A percentile compares a stretch with the other conserved stretches of the same genome.
These are phyloP conservation scores for Galerucella pusilla DNA, from an alignment of 2,888 invertebrate genomes.

Conservation along the genomic window DNA sequence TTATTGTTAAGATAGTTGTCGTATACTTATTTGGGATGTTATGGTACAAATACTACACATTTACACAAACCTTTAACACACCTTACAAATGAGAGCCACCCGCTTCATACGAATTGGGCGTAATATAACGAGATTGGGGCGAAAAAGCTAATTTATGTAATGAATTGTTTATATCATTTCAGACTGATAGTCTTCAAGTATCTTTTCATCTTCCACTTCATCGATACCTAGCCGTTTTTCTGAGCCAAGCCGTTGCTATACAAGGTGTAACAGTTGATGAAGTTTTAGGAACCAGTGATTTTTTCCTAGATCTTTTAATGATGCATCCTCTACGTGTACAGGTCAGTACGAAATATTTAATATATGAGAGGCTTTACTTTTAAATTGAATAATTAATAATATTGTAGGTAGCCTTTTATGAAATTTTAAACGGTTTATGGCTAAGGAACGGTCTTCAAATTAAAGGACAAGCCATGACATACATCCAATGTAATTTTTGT, in stretches of 20 bases:
- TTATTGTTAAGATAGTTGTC: too few relatives aligned
- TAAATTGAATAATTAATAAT: background rate
- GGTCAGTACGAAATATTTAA: slow-evolving; percentile 51
- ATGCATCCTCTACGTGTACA: slow-evolving; percentile 93
- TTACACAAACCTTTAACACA: too few relatives aligned
- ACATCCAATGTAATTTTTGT: slow-evolving; percentile 98
- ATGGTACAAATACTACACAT: too few relatives aligned
- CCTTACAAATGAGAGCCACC: too few relatives aligned
- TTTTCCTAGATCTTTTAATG: slow-evolving; percentile 85
- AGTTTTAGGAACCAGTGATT: slow-evolving; percentile 82
- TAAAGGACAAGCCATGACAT: slow-evolving; percentile 99
- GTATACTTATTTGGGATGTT: too few relatives aligned
- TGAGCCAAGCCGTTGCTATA: slow-evolving; percentile 85
- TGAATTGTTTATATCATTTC: slow-evolving; percentile 46
- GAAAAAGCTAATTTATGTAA: too few relatives aligned
- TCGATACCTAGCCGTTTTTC: slow-evolving; percentile 89
- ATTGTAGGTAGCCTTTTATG: slow-evolving; percentile 90
- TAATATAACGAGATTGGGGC: too few relatives aligned
- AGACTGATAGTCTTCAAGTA: slow-evolving; percentile 86
- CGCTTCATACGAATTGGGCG: too few relatives aligned
- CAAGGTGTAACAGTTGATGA: slow-evolving; percentile 82
- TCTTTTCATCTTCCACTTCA: slow-evolving; percentile 98
- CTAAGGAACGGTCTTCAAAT: slow-evolving; percentile 97
- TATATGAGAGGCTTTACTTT: background rate
- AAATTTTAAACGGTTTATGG: slow-evolving; percentile 95